phyloP scores from a whole-genome alignment of 1,140 invertebrate genomes.

The Drosophila subpulchrella region DNA sequence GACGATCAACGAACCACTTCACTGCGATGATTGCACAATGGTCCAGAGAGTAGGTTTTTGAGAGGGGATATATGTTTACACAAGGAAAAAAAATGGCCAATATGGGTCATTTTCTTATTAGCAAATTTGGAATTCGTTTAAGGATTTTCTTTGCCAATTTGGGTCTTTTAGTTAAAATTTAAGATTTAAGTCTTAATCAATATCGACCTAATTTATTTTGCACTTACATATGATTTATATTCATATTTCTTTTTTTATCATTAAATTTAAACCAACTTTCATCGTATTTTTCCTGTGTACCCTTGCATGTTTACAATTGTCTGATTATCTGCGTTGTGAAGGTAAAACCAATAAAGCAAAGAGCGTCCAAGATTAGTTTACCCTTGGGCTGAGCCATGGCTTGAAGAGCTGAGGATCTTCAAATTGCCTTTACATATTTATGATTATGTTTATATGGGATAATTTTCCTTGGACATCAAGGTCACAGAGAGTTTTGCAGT shows the following conservation, averaged over 20 bases:
- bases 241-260: not conserved
- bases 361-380: conserved; percentile 21
- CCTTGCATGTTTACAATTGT: conserved; percentile 6
- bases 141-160: too few species aligned
- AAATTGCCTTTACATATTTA: not conserved
- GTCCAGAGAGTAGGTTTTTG: not conserved
- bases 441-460: not conserved
- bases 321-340: conserved; percentile 18
- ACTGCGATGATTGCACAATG: conserved; percentile 31
- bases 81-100: conserved; percentile 1
- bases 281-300: conserved; percentile 9
- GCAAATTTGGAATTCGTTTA: too few species aligned
- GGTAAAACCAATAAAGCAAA: conserved; percentile 35
- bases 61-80: conserved; percentile 5
- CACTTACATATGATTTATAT: not conserved
- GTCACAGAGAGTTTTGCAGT: not conserved
- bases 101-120: conserved; percentile 10
- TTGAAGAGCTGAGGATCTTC: conserved; percentile 20
- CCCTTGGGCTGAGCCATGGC: conserved; percentile 22
- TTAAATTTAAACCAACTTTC: not conserved
- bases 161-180: too few species aligned
- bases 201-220: not conserved
- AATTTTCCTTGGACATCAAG: too few species aligned
- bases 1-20: conserved; percentile 28
- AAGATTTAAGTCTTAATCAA: too few species aligned